Conservation (phyloP, 2,888 invertebrate genomes). For the Acheta domesticus region DNA sequence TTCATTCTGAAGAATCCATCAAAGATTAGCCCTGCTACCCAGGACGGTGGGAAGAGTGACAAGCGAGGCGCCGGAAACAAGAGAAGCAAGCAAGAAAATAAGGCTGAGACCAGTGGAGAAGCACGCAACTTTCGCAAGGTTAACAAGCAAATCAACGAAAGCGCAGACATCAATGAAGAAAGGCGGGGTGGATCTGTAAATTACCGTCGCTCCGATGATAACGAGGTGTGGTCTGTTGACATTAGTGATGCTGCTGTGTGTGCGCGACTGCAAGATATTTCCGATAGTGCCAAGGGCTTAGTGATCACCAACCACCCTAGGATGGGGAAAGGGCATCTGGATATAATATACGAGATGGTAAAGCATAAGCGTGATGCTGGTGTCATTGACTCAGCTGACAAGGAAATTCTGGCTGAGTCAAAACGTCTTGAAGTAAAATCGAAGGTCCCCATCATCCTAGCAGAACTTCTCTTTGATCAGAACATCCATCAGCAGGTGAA, state of each 20-base stretch:
- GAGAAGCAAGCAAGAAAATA: conserved; percentile 66
- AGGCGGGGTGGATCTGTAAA: conserved; percentile 32
- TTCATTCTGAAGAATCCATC: conserved; percentile 99
- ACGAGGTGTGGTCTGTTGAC: conserved; percentile 92
- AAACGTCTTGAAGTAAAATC: conserved; percentile 90
- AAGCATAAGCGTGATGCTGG: conserved; percentile 63
- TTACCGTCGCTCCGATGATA: conserved; percentile 53
- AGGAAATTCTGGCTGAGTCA: conserved; percentile 75
- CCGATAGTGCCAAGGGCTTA: conserved; percentile 90
- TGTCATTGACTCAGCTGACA: conserved; percentile 56
- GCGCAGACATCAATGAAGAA: conserved; percentile 46
- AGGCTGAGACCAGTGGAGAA: conserved; percentile 52
- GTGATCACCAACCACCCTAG: conserved; percentile 94
- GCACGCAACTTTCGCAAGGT: conserved; percentile 48
- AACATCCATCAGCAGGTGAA: conserved; percentile 60
- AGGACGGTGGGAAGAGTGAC: conserved; percentile 51
- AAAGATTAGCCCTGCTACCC: conserved; percentile 62
- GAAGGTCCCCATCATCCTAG: conserved; percentile 89
- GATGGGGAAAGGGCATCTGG: conserved; percentile 92
- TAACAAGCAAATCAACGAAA: conserved; percentile 52
- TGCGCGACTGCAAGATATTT: conserved; percentile 85
- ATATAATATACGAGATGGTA: conserved; percentile 85
- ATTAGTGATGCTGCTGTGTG: conserved; percentile 91
- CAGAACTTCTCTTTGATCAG: conserved; percentile 73
- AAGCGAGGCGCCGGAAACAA: conserved; percentile 85